Base-by-base conservation (phyloP, 2,113 vertebrate genomes). In the Gallinago paraguaiae region DNA sequence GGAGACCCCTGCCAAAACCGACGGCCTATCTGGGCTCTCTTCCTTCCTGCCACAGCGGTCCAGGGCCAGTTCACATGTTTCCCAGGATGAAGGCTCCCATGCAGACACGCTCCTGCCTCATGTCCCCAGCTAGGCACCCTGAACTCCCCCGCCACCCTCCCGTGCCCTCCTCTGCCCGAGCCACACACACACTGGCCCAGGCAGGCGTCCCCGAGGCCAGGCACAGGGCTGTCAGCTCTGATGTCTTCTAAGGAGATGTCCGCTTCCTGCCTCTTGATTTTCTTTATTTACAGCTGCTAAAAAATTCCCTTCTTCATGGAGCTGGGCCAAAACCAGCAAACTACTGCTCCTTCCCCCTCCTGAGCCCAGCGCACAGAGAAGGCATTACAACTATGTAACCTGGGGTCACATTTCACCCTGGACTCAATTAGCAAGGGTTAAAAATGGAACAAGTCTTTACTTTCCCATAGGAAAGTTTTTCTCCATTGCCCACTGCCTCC, bases 391-490 rank as follows among this genome's bases (percentile, higher is more conserved):
- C 92, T 97, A 97, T 97, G 97, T 97, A 97, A 97, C 97, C 97
- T 93, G 89, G 50, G 96, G 97, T 97, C 97, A 97, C 86, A 65
- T 86, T 96, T 83, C 91, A 91, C 85, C 91, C 96, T 95, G 97
- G 93, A 67, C 97, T 97, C 95, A 97, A 97, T 98, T 98, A 97
- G 72, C 95, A 96, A 97, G 96, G 97, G 96, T 96, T 97, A 97
- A 97, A 97, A 98, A 97, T 97, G 97, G 97, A 96, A 97, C 48
- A 67, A 96, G 97, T 7, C 91, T 91, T 93, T 19, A 97, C 97
- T 98, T 98, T 98, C 97, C 97, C 97, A 98, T 96, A 97, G 94
- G 97, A 97, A 98, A 97, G 89, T 96, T 92, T 74, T 56, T 93
- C 72, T 65, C 68, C 24, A 1, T 78, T 35, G 92, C 93, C 86